phyloP scores from a whole-genome alignment of 64 coral and sea anemone species.

The Actinia tenebrosa region DNA sequence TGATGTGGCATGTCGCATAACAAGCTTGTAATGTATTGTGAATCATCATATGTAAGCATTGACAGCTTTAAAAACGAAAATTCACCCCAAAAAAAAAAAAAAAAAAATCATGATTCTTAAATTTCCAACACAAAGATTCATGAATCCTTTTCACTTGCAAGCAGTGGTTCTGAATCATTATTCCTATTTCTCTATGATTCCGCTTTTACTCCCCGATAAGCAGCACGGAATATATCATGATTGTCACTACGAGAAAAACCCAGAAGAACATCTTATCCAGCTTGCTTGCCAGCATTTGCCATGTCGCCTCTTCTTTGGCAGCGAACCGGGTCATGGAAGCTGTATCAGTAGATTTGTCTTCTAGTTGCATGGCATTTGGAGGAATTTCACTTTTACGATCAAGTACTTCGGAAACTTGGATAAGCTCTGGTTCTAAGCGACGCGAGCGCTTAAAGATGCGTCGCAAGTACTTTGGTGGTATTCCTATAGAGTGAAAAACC shows the following conservation, averaged over 20 bases:
- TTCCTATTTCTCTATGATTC: neutral
- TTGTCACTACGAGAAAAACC: neutral
- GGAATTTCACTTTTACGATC: neutral
- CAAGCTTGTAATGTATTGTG: too few species aligned
- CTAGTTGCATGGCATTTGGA: neutral
- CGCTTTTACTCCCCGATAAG: neutral
- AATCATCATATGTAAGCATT: too few species aligned
- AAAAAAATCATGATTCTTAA: too few species aligned
- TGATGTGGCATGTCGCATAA: too few species aligned
- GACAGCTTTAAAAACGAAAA: too few species aligned
- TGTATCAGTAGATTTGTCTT: neutral
- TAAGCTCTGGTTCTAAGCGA: neutral
- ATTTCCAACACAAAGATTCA: too few species aligned
- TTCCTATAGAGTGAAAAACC: slow-evolving; percentile 13
- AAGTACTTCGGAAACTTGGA: too few species aligned
- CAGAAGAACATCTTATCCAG: slow-evolving; percentile 23
- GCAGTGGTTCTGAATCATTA: too few species aligned
- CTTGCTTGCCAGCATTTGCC: slow-evolving; percentile 13
- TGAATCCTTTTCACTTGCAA: too few species aligned
- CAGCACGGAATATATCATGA: neutral
- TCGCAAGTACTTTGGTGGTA: slow-evolving; percentile 30
- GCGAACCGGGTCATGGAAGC: neutral
- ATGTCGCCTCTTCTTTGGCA: neutral
- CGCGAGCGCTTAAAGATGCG: neutral
- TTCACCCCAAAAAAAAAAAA: too few species aligned